These are phyloP conservation scores for Salvelinus fontinalis DNA, from an alignment of 2,113 vertebrate genomes.

Conservation along the genomic window DNA sequence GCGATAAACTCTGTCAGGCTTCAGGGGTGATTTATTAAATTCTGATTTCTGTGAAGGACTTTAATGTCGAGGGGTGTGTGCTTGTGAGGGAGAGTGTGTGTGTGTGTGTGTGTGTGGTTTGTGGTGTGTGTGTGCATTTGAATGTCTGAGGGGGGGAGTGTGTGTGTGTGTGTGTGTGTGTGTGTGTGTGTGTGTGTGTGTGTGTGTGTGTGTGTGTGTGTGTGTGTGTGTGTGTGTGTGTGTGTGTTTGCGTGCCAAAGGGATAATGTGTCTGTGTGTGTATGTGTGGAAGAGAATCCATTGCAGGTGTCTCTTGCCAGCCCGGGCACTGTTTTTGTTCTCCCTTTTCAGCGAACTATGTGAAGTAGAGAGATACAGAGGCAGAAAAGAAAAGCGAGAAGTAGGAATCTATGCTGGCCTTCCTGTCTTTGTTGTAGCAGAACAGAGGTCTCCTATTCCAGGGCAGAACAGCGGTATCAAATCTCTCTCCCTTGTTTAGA, in stretches of 20 bases:
- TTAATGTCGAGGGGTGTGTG: conserved; percentile 69
- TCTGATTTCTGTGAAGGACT: conserved; percentile 85
- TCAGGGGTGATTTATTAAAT: conserved; percentile 85
- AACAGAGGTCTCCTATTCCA: conserved; percentile 70
- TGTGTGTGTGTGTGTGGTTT: neutral
- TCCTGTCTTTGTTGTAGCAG: conserved; percentile 73
- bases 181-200: neutral
- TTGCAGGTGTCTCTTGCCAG: conserved; percentile 74
- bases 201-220: neutral
- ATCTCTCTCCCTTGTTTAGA: conserved; percentile 68
- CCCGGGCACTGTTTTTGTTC: conserved; percentile 76
- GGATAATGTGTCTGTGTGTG: neutral
- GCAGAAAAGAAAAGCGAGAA: conserved; percentile 67
- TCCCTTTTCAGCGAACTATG: conserved; percentile 67
- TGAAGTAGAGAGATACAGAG: conserved; percentile 54
- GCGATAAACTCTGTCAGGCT: conserved; percentile 87
- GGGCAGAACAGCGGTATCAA: conserved; percentile 68
- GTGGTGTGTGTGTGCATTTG: neutral
- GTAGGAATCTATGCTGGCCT: conserved; percentile 72
- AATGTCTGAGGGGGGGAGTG: neutral
- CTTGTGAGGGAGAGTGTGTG: neutral
- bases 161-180: neutral
- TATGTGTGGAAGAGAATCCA: conserved; percentile 63
- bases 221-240: too few species aligned
- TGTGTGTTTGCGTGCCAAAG: neutral